Base-by-base conservation (phyloP, 1,140 invertebrate genomes). In the Xylocopa sonorina region DNA sequence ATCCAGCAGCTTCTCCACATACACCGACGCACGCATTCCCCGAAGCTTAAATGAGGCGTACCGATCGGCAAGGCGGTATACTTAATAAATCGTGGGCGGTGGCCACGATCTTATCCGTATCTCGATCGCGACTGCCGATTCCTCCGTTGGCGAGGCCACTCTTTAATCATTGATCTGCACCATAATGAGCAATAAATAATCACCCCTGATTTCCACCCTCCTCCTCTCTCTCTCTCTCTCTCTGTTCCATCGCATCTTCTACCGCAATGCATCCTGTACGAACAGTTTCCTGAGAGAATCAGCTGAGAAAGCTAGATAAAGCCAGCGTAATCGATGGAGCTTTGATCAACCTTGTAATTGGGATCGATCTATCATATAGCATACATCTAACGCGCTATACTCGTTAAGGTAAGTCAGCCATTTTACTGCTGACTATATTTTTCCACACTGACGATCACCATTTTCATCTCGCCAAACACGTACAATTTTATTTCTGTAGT, bases 161-260 rank as follows among this genome's bases (percentile, higher is more conserved):
- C 67, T 74, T 63, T 53, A 81, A 73, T 53, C 83, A 85, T 69
- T 69, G 60, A 82, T 53, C 75, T 76, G 83, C 77, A 87, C 89
- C 88, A 86, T 90, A 91, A 92, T 89, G 90, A 91, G 87, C 86
- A 78, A 87, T 91, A 90, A 90, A 90, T 91, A 88, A 88, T 89
- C 87, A 72, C 68, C 58, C 64, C 64, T 68, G 76, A 86, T 83
- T 84, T 80, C 51, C 82, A 80, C 74, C 74, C 78, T 78, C 67
- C 63, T 57, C 62, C 51, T 34, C 29, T 41, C 27, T 41, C 10
- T 78, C 67, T 67, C 60, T 64, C 51, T 34, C 29, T 41, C 27
- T 41, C 10, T 29, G 18, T 16, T 29, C 14, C 18, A 46, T 51
- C 18, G 14, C 14, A 14, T 27, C 50, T 67, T n/a, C 16, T 3